Percentiles rank a stretch among this genome's conserved stretches.
Evolutionary conservation across 2,113 vertebrate genomes (phyloP).

Genomic region (Pterocles burchelli): DNA sequence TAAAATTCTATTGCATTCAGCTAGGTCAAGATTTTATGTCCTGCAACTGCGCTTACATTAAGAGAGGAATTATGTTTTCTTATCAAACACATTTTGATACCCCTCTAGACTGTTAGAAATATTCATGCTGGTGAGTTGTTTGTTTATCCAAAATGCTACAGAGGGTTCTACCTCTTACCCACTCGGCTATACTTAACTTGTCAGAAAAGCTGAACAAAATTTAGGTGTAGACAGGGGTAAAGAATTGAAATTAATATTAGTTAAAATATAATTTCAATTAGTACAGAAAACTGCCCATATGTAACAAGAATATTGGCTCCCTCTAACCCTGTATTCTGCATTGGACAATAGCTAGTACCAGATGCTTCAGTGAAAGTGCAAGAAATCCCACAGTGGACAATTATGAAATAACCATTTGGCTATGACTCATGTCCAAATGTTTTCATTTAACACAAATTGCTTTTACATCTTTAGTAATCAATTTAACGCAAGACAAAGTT

Average conservation of each 20-base stretch:
- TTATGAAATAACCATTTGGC: constrained; percentile 24
- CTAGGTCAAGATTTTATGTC: not conserved
- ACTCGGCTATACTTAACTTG: not conserved
- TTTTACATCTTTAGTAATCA: constrained; percentile 42
- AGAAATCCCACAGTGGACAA: constrained; percentile 10
- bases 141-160: not conserved
- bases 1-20: not conserved
- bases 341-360: not conserved
- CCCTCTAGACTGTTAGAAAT: not conserved
- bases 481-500: constrained; percentile 22
- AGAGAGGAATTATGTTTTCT: not conserved
- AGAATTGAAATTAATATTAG: not conserved
- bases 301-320: not conserved
- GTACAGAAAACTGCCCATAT: not conserved
- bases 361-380: not conserved
- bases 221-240: not conserved
- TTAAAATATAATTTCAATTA: not conserved
- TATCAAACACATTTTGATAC: not conserved
- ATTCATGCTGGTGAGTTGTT: not conserved
- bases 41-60: not conserved
- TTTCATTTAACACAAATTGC: constrained; percentile 46
- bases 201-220: not conserved
- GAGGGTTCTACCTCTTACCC: not conserved
- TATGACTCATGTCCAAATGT: constrained; percentile 45
- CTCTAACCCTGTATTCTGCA: not conserved